phyloP scores from a whole-genome alignment of 2,888 invertebrate genomes.

The Crocallis elinguaria region DNA sequence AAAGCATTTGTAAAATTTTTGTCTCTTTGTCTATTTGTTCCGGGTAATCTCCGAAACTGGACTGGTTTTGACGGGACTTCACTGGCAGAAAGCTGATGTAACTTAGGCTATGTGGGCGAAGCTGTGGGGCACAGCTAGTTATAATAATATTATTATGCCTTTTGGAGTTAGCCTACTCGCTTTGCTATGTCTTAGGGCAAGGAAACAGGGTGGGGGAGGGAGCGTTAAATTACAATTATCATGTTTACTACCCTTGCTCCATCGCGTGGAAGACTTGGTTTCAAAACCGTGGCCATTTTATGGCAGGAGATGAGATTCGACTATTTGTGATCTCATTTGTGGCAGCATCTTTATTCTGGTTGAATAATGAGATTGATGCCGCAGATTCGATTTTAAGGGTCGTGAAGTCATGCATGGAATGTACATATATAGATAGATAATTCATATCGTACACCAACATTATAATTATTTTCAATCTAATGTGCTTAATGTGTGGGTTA shows the following conservation, averaged over 20 bases:
- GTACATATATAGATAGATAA: not conserved
- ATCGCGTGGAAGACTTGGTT: conserved; percentile 51
- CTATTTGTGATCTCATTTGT: conserved; percentile 32
- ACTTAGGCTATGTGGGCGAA: too few relatives aligned
- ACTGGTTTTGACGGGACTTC: too few relatives aligned
- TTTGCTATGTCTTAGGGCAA: conserved; percentile 2
- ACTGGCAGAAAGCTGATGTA: too few relatives aligned
- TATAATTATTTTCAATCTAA: too few relatives aligned
- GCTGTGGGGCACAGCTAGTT: not conserved
- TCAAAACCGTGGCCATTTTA: conserved; percentile 48
- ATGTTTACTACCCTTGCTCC: conserved; percentile 60
- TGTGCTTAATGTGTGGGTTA: too few relatives aligned
- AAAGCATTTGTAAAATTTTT: too few relatives aligned
- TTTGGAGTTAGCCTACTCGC: conserved; percentile 7
- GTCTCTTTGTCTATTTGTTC: too few relatives aligned
- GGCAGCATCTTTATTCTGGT: conserved; percentile 18
- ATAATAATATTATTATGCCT: not conserved
- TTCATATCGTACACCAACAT: too few relatives aligned
- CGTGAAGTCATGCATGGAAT: not conserved
- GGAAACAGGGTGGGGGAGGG: conserved; percentile 29
- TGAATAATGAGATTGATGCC: conserved; percentile 11
- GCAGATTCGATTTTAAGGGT: not conserved
- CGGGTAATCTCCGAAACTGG: too few relatives aligned
- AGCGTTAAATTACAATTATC: conserved; percentile 74
- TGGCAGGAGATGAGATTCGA: conserved; percentile 31